Evolutionary conservation across 2,113 vertebrate genomes (phyloP).

Genomic region (Phoxinus phoxinus): DNA sequence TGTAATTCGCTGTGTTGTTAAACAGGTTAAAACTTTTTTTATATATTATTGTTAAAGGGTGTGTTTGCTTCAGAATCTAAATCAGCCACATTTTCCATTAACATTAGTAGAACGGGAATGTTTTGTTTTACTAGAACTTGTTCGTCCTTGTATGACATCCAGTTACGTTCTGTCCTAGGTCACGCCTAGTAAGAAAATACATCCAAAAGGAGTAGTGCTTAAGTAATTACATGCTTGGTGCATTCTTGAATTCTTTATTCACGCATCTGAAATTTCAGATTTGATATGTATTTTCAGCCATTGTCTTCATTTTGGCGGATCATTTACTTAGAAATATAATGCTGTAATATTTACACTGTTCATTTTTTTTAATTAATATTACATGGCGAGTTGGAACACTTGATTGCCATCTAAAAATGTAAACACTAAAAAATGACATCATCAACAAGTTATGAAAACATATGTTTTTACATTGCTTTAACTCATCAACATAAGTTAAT

Average conservation of each 20-base stretch:
- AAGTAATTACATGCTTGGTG: not conserved
- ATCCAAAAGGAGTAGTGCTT: not conserved
- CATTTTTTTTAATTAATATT: too few species aligned
- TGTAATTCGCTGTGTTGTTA: slow-evolving; percentile 32
- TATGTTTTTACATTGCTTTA: too few species aligned
- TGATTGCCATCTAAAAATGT: too few species aligned
- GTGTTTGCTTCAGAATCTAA: not conserved
- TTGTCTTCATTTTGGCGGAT: not conserved
- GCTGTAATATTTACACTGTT: too few species aligned
- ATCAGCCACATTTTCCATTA: slow-evolving; percentile 12
- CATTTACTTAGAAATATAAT: not conserved
- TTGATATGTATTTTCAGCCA: not conserved
- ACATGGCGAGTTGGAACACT: too few species aligned
- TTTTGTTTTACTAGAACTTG: slow-evolving; percentile 7
- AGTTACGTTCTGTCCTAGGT: not conserved
- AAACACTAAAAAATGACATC: too few species aligned
- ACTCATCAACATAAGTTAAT: too few species aligned
- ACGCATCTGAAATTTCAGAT: not conserved
- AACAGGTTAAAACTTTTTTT: not conserved
- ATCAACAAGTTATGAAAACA: too few species aligned
- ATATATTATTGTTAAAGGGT: slow-evolving; percentile 25
- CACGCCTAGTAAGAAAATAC: not conserved
- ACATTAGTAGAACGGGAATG: not conserved
- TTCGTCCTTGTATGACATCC: not conserved
- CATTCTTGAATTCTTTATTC: not conserved